Base-by-base conservation (phyloP, 2,113 vertebrate species). In the Silurus meridionalis region DNA sequence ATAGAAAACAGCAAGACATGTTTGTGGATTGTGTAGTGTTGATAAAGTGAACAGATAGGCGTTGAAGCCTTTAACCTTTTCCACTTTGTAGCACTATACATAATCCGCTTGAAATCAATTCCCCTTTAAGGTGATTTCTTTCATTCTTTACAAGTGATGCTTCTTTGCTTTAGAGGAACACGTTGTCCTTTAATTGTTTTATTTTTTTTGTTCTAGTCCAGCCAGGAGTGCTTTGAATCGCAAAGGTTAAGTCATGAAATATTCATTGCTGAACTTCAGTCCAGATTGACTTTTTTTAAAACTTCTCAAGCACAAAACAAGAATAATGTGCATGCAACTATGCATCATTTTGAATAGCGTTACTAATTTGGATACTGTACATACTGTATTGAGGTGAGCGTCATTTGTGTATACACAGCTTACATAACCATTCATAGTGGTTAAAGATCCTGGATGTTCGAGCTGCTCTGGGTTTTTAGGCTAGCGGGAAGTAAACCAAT, bases 161-260 rank as follows among this genome's bases (percentile, higher is more conserved):
- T n/a, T 78, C 72, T 83, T 81, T 69, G 48, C 77, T 84, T 90
- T 86, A 82, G 74, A 84, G 82, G 46, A 82, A 79, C 66, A 64
- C 15, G 63, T 67, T 83, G 78, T 86, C 55, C 57, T 86, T 88
- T 85, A 84, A 88, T 88, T 90, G 71, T 50, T n/a, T 14, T 71
- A 72, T 72, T 78, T 85, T 74, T 79, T 81, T 75, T 74, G 21
- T 66, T 14, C 72, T 86, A 80, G 80, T 81, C 63, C 75, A 78
- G 28, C 46, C 82, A 64, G 78, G 82, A 82, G 69, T 67, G 81
- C 77, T 86, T 90, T 81, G 82, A 89, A 86, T 64, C 50, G 63
- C 55, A 88, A 86, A 88, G 87, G 85, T 88, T 84, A 84, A 88
- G 60, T 86, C 64, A 88, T 88, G 77, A 75, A 86, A 86, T 86